A percentile compares a stretch with the other conserved stretches of the same genome.
These are phyloP conservation scores for Epinephelus lanceolatus DNA, from an alignment of 2,113 vertebrate species.

Conservation along the genomic window DNA sequence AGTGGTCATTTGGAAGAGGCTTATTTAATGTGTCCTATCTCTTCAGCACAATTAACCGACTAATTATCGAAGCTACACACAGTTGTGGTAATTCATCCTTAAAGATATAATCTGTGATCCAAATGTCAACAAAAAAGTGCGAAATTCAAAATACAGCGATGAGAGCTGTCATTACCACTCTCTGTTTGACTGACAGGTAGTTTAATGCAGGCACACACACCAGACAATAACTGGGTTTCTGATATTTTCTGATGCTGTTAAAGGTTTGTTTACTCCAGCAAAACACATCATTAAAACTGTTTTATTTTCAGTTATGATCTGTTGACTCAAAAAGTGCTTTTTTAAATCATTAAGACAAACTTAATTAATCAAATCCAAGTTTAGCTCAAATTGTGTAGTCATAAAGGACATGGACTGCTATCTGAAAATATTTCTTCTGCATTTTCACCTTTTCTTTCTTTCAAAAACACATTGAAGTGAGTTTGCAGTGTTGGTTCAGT, in stretches of 20 bases:
- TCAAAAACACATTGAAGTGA: slow-evolving; percentile 1
- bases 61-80: slow-evolving; percentile 63
- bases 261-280: not conserved
- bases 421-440: not conserved
- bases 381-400: not conserved
- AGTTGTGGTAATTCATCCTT: slow-evolving; percentile 45
- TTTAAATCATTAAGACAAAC: not conserved
- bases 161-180: not conserved
- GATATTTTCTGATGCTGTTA: not conserved
- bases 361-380: not conserved
- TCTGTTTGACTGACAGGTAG: slow-evolving; percentile 7
- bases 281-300: not conserved
- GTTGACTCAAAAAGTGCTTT: not conserved
- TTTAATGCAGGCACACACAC: not conserved
- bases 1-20: slow-evolving; percentile 55
- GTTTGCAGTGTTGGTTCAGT: slow-evolving; percentile 9
- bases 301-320: not conserved
- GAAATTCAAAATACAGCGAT: slow-evolving; percentile 12
- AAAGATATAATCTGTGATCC: slow-evolving; percentile 15
- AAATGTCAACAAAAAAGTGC: slow-evolving; percentile 36
- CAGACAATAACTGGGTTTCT: not conserved
- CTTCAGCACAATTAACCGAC: slow-evolving; percentile 66
- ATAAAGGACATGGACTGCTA: not conserved
- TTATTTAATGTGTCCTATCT: slow-evolving; percentile 67
- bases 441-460: not conserved